A percentile compares a stretch with the other conserved stretches of the same genome.
These are phyloP conservation scores for Phyto melanocephala DNA, from an alignment of 2,888 invertebrate genomes.

Conservation along the genomic window DNA sequence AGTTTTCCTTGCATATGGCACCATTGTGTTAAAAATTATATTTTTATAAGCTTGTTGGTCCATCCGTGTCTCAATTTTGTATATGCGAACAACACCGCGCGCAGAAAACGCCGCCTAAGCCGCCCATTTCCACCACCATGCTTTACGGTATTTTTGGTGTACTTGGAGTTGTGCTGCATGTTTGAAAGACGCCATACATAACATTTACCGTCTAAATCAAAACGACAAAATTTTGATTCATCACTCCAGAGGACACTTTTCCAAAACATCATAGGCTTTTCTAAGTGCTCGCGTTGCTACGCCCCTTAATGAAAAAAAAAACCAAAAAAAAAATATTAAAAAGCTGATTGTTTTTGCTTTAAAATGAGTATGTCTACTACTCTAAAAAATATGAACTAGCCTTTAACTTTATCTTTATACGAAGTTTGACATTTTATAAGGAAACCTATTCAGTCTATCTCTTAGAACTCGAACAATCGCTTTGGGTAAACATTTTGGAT, in stretches of 20 bases:
- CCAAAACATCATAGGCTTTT: background rate
- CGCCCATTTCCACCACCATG: background rate
- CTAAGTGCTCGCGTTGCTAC: background rate
- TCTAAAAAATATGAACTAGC: too few species aligned
- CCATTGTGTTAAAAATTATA: too few species aligned
- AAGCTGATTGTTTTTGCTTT: too few species aligned
- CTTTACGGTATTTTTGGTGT: background rate
- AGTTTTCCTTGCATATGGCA: too few species aligned
- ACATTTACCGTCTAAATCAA: background rate
- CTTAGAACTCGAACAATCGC: too few species aligned
- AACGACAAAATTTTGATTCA: background rate
- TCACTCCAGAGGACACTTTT: background rate
- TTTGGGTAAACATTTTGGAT: too few species aligned
- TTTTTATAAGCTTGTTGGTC: background rate
- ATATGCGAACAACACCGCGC: background rate
- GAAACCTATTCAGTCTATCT: too few species aligned
- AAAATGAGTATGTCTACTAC: too few species aligned
- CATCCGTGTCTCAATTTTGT: background rate
- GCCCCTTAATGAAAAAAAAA: too few species aligned
- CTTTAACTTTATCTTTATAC: too few species aligned
- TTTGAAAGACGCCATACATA: slow-evolving; percentile 10
- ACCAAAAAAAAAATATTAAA: too few species aligned
- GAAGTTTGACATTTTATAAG: too few species aligned
- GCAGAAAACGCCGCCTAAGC: background rate
- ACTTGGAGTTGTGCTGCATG: slow-evolving; percentile 9